These are phyloP conservation scores for Volucella inflata DNA, from an alignment of 2,888 invertebrate genomes.

Conservation along the genomic window DNA sequence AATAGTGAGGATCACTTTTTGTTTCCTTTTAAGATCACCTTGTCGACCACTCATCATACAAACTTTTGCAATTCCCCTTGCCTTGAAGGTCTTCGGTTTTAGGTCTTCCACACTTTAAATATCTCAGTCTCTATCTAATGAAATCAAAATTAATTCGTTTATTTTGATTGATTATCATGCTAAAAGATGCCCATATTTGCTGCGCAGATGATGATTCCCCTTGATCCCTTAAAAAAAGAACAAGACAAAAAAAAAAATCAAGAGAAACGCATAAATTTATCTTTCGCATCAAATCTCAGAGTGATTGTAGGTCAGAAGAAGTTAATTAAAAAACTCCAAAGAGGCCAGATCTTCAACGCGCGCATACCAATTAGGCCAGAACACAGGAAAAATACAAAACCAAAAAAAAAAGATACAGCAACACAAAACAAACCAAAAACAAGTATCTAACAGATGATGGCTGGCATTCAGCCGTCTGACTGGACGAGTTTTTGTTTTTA, in stretches of 20 bases:
- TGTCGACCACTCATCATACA: no score
- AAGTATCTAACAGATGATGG: slow-evolving; percentile 14
- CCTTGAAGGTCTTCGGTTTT: no score
- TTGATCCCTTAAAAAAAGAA: neutral
- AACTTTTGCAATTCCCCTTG: no score
- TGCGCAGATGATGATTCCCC: neutral
- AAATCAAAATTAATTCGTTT: slow-evolving; percentile 55
- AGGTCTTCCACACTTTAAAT: no score
- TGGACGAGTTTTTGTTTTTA: slow-evolving; percentile 30
- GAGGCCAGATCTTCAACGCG: slow-evolving; percentile 51
- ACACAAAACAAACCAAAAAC: neutral
- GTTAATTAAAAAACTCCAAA: slow-evolving; percentile 59
- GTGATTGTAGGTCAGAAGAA: slow-evolving; percentile 71
- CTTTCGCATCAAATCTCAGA: slow-evolving; percentile 57
- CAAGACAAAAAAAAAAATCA: no score
- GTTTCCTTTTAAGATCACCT: no score
- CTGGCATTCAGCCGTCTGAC: neutral
- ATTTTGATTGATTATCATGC: slow-evolving; percentile 63
- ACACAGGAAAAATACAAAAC: slow-evolving; percentile 41
- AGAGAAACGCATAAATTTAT: slow-evolving; percentile 52
- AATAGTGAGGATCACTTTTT: no score
- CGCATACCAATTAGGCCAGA: slow-evolving; percentile 63
- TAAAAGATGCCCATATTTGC: slow-evolving; percentile 37
- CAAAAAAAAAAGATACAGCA: slow-evolving; percentile 12
- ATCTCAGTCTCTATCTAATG: slow-evolving; percentile 22